Evolutionary conservation across 1,140 invertebrate genomes (phyloP), one percentile per base, ranked within the genome.

Genomic region (Dolichoris vasculosae): DNA sequence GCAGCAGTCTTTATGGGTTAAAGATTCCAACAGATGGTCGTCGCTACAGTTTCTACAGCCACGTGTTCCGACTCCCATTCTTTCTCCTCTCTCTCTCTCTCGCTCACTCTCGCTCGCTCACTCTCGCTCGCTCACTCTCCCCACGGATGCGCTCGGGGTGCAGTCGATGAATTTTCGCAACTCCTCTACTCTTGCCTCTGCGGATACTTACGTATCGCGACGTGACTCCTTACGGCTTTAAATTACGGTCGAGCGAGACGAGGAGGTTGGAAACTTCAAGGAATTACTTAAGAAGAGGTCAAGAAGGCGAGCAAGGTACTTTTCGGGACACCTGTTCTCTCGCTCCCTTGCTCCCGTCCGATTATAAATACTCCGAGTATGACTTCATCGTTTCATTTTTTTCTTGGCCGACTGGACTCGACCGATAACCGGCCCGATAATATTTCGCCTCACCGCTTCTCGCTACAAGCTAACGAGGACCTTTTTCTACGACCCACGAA

Each of bases 11-110:
- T 63, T 78, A 40, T 15, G 51, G 76, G 48, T 55, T 63, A 82
- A 88, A 86, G 83, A 89, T 88, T 87, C 88, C 88, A 92, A 92
- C 91, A 92, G 90, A 92, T 92, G 91, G 90, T 92, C 87, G 87
- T 73, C 64, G 75, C 55, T 35, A 30, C n/a, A 23, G 46, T 32
- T 26, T 3, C 35, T 32, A 63, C 35, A 46, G 46, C 23, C 78
- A 67, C 55, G 59, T 67, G 59, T 55, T 63, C 26, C 23, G 20
- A 15, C 17, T 79, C 35, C 38, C 40, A 26, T 64, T 64, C 7
- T 13, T 3, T 17, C 69, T 38, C 26, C 2, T 43, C 8, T n/a
- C n/a, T n/a, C n/a, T n/a, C n/a, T n/a, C n/a, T n/a, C n/a, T n/a
- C n/a, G n/a, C n/a, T n/a, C n/a, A n/a, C n/a, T n/a, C n/a, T n/a